Evolutionary conservation across 23 tunicate genomes (phyloP).

Genomic region (Ciona savignyi): DNA sequence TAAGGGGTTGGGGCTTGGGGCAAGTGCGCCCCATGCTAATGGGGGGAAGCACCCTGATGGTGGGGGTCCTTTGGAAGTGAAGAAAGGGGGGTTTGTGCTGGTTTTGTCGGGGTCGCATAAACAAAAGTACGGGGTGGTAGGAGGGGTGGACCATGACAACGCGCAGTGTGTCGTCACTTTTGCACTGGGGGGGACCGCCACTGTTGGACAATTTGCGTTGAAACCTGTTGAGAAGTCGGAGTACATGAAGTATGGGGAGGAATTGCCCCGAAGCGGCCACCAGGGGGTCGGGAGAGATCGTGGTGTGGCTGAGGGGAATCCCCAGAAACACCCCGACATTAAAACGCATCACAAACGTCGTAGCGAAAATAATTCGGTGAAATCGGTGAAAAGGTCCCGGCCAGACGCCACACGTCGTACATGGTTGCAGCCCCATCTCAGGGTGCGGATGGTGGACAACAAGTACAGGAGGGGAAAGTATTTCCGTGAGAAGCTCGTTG

Average conservation of each 20-base stretch:
- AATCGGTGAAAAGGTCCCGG: too few species aligned
- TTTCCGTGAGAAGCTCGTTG: slow-evolving; percentile 49
- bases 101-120: slow-evolving; percentile 34
- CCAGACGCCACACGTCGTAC: too few species aligned
- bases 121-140: slow-evolving; percentile 47
- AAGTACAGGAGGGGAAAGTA: slow-evolving; percentile 31
- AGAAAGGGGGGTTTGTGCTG: slow-evolving; percentile 40
- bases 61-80: slow-evolving; percentile 11
- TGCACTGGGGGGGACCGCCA: slow-evolving; percentile 59
- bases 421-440: slow-evolving; percentile 58
- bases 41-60: not conserved
- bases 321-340: too few species aligned
- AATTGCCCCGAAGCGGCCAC: slow-evolving; percentile 29
- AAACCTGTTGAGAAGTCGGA: slow-evolving; percentile 40
- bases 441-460: slow-evolving; percentile 59
- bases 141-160: slow-evolving; percentile 56
- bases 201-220: slow-evolving; percentile 27
- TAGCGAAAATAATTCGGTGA: too few species aligned
- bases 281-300: not conserved
- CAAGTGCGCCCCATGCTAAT: slow-evolving; percentile 23
- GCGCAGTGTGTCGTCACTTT: slow-evolving; percentile 50
- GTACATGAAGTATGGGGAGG: slow-evolving; percentile 41
- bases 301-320: not conserved
- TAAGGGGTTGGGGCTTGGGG: slow-evolving; percentile 81
- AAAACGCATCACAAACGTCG: too few species aligned